Evolutionary conservation across 2,113 vertebrate species (phyloP), one percentile per base, ranked within the genome.

Genomic region (Hypomesus transpacificus): DNA sequence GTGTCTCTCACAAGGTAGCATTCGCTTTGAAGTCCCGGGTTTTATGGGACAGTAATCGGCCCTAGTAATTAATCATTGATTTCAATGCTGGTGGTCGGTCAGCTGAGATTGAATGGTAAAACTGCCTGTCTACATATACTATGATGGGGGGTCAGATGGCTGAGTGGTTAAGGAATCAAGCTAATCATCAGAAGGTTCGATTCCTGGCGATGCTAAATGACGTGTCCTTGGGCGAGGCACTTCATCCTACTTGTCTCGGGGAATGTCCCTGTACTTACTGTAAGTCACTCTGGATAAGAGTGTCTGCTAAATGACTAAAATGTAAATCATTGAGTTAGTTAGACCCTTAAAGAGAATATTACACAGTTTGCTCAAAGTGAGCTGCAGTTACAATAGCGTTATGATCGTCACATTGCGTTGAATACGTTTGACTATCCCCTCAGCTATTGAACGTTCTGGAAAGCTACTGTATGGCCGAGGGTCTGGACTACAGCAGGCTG

Each of bases 401-500:
- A 54, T 3, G 69, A 26, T 56, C 3, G 21, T 51, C 21, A 28
- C 5, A 65, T 28, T n/a, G 16, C 16, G 9, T 11, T 62, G 3
- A n/a, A 14, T 20, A 13, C 26, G 14, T 50, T 66, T 24, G 16
- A 26, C 66, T 20, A 61, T 66, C 57, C 51, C 58, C 20, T 13
- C 54, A 98, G 96, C 80, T 99, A 66, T 90, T 99, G 8, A 94
- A 98, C 73, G 89, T 98, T 59, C 86, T 99, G 81, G 94, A 98
- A 71, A 94, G 92, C 31, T 98, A 95, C 86, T 98, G 96, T 73
- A 95, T 96, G 93, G 96, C 96, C 0, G 92, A 94, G 80, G 97
- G 96, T 3, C 87, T 97, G 63, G 96, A 97, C 84, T 99, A 94
- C 85, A 93, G 92, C 84, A 89, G 97, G 74, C 86, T 99, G 67